Conservation (phyloP, 2,888 invertebrate species). For the Agapostemon virescens region DNA sequence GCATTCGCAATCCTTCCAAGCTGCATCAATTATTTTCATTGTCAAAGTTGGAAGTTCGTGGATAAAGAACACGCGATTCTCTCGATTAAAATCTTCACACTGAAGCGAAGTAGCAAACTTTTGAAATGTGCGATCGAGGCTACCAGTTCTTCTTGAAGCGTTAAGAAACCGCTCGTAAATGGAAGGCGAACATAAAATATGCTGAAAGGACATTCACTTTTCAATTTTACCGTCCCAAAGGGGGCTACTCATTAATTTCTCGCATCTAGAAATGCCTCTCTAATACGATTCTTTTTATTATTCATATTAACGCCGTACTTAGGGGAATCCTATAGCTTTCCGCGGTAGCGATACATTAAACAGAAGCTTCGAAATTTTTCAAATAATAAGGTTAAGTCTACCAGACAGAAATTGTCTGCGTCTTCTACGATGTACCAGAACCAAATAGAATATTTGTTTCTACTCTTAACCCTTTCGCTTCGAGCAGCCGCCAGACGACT, state of each 20-base stretch:
- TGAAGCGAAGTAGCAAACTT: not conserved
- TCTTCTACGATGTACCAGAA: too few relatives aligned
- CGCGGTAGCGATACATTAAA: too few relatives aligned
- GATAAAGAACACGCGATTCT: not conserved
- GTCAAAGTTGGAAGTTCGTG: not conserved
- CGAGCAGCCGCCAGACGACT: too few relatives aligned
- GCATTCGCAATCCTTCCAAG: not conserved
- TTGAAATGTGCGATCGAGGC: not conserved
- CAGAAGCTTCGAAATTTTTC: too few relatives aligned
- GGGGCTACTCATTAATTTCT: not conserved
- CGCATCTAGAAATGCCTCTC: not conserved
- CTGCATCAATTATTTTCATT: not conserved
- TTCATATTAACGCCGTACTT: not conserved
- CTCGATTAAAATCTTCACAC: not conserved
- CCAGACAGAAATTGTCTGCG: too few relatives aligned
- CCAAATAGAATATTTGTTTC: too few relatives aligned
- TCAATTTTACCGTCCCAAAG: not conserved
- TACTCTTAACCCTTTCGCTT: too few relatives aligned
- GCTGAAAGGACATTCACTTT: not conserved
- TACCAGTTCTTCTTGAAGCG: not conserved
- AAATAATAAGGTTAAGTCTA: too few relatives aligned
- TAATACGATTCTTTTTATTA: not conserved
- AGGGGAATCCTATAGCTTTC: too few relatives aligned
- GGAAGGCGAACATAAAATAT: not conserved
- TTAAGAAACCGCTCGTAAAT: not conserved